A percentile compares a stretch with the other conserved stretches of the same genome.
Evolutionary conservation across 1,140 invertebrate species (phyloP).

Genomic region (Glossosoma conforme): DNA sequence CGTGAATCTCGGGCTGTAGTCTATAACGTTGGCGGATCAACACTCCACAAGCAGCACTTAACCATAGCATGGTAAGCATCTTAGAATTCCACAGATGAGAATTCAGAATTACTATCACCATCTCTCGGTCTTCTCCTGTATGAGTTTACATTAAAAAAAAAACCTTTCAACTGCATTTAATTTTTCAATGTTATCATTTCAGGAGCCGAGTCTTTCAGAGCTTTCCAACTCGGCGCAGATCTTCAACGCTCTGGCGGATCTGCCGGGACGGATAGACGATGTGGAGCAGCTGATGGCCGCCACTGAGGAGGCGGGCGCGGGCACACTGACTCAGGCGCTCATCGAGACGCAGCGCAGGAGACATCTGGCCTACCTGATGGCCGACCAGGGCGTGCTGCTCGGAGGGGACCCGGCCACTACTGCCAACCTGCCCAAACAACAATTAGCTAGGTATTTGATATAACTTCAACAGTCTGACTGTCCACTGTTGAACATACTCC

Average conservation of each 20-base stretch:
- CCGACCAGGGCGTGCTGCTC: constrained; percentile 86
- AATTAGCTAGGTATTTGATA: constrained; percentile 57
- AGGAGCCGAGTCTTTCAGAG: constrained; percentile 72
- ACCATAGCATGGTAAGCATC: too few relatives aligned
- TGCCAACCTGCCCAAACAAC: constrained; percentile 88
- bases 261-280: constrained; percentile 89
- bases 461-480: neutral
- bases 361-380: constrained; percentile 94
- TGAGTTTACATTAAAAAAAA: too few relatives aligned
- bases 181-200: constrained; percentile 26
- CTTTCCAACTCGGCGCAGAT: constrained; percentile 94
- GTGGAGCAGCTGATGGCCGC: constrained; percentile 64
- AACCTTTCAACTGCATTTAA: too few relatives aligned
- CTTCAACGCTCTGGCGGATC: constrained; percentile 93
- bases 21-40: too few relatives aligned
- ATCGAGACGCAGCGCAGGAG: constrained; percentile 87
- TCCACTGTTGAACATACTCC: too few relatives aligned
- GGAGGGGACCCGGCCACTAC: constrained; percentile 85
- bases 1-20: too few relatives aligned
- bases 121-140: too few relatives aligned
- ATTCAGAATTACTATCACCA: too few relatives aligned
- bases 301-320: constrained; percentile 52
- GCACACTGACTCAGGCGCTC: constrained; percentile 76
- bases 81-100: too few relatives aligned
- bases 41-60: too few relatives aligned